Percentiles rank a stretch among this genome's conserved stretches.
Conservation (phyloP, 2,888 invertebrate species). For the Meliscaeva auricollis region DNA sequence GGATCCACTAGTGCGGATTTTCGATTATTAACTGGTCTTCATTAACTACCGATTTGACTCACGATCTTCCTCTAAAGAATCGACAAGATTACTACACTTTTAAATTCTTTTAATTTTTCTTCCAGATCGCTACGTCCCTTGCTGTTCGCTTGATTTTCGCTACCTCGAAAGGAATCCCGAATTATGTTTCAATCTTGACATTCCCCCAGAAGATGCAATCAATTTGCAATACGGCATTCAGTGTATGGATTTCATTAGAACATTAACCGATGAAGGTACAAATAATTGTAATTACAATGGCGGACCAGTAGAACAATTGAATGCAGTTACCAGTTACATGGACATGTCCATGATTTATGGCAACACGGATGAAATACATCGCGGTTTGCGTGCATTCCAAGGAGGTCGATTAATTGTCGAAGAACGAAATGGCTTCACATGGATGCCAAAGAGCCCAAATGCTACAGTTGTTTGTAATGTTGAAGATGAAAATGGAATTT, state of each 20-base stretch:
- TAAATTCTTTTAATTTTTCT: too few species aligned
- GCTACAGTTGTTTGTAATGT: slow-evolving; percentile 88
- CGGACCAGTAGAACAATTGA: slow-evolving; percentile 88
- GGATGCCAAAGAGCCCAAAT: slow-evolving; percentile 89
- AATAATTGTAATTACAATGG: slow-evolving; percentile 86
- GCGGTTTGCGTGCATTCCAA: slow-evolving; percentile 87
- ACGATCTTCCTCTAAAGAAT: too few species aligned
- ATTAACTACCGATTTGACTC: too few species aligned
- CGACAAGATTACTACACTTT: too few species aligned
- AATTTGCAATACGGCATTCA: slow-evolving; percentile 82
- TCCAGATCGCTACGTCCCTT: slow-evolving; percentile 86
- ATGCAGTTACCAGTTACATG: slow-evolving; percentile 84
- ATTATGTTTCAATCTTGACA: slow-evolving; percentile 17
- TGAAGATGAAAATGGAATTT: slow-evolving; percentile 87
- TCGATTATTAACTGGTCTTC: too few species aligned
- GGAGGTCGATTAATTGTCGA: slow-evolving; percentile 89
- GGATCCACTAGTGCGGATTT: too few species aligned
- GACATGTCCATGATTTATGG: slow-evolving; percentile 94
- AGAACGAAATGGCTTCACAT: slow-evolving; percentile 87
- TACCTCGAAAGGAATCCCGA: slow-evolving; percentile 83
- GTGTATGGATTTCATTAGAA: slow-evolving; percentile 89
- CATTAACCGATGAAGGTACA: slow-evolving; percentile 87
- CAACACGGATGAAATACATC: slow-evolving; percentile 87
- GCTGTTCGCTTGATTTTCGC: slow-evolving; percentile 87
- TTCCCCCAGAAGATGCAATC: not conserved